Base-by-base conservation (phyloP, 2,113 vertebrate species). In the Sciurus niger region DNA sequence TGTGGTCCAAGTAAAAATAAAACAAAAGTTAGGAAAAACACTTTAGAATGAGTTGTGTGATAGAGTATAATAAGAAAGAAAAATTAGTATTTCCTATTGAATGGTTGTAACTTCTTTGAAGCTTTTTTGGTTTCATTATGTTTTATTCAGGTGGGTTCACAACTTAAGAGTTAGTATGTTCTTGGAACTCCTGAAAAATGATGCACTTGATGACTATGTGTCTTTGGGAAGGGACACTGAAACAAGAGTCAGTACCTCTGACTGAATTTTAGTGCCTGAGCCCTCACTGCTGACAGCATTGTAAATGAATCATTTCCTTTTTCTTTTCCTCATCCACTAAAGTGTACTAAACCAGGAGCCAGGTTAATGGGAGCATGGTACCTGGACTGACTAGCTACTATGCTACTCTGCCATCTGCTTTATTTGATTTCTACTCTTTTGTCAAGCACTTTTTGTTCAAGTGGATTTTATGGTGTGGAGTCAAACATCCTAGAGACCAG, bases 391-490 rank as follows among this genome's bases (percentile, higher is more conserved):
- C 24, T 58, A 82, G 25, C 7, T n/a, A 30, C 83, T 20, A 25
- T 87, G n/a, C n/a, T 8, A 67, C n/a, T 67, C 12, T 76, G n/a
- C 55, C n/a, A 32, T 87, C 55, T 82, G 32, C 67, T 67, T 76
- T 68, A 92, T 6, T 80, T 92, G 55, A 87, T 92, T 67, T 85
- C 70, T 76, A 25, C 48, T 30, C 89, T 84, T 90, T 67, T 65
- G 58, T 83, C 48, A 78, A 70, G 34, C 2, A 60, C 12, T n/a
- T 91, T 83, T 82, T 91, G 40, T 6, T 77, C 68, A 91, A 77
- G 34, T 51, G 77, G 40, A 5, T 46, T 83, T 94, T 78, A 72
- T 94, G 40, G 48, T 37, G 43, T 34, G 46, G 58, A 87, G 25
- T 65, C 37, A 16, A 74, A 5, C 10, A 76, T 77, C 58, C 37